Evolutionary conservation across 1,140 invertebrate genomes (phyloP).

Genomic region (Elysia chlorotica): DNA sequence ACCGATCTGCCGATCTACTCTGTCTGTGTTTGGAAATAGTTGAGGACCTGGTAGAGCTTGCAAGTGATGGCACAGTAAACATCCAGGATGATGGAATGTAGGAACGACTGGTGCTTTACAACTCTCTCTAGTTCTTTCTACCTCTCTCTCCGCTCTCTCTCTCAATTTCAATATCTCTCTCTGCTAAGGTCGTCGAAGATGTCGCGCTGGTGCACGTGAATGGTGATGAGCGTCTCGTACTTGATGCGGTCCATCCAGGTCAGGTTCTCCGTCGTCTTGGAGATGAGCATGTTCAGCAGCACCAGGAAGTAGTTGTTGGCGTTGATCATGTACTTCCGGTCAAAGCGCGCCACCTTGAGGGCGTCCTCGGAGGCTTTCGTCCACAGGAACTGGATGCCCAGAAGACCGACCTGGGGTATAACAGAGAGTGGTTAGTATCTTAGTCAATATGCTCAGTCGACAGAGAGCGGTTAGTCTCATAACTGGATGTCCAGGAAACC

Average conservation of each 20-base stretch:
- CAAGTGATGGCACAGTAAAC: conserved; percentile 81
- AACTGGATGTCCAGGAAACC: no score
- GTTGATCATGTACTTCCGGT: conserved; percentile 92
- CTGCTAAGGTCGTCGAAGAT: conserved; percentile 89
- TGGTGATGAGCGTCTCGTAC: conserved; percentile 95
- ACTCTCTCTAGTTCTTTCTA: no score
- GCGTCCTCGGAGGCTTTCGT: conserved; percentile 90
- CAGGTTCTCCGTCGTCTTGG: conserved; percentile 92
- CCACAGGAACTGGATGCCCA: conserved; percentile 97
- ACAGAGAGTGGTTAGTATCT: no score
- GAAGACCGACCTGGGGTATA: conserved; percentile 79
- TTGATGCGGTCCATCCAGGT: conserved; percentile 89
- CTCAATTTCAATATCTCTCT: not conserved
- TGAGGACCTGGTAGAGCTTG: conserved; percentile 80
- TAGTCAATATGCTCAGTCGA: no score
- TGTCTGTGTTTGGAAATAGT: conserved; percentile 90
- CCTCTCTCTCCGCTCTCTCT: no score
- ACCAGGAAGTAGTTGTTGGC: conserved; percentile 94
- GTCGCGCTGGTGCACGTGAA: conserved; percentile 95
- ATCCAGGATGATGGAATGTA: conserved; percentile 89
- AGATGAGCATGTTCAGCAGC: conserved; percentile 89
- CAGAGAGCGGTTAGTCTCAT: no score
- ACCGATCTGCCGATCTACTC: no score
- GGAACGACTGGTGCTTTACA: conserved; percentile 84
- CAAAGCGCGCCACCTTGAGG: conserved; percentile 81